These are phyloP conservation scores for Gonocerus acuteangulatus DNA, from an alignment of 2,888 invertebrate species.

Conservation along the genomic window DNA sequence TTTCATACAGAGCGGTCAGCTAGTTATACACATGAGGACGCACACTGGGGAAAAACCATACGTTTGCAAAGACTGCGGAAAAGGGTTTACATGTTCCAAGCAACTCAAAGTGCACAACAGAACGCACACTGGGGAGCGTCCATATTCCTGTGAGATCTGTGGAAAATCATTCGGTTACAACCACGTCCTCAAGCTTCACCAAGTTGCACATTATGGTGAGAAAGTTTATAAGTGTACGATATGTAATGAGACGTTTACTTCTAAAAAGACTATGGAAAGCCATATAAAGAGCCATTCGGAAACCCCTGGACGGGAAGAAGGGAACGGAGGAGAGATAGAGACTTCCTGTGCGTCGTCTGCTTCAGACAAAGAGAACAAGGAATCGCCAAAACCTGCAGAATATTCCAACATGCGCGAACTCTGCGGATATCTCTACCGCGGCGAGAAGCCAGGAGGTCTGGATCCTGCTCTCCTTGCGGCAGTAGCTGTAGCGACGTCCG, in stretches of 20 bases:
- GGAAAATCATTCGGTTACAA: constrained; percentile 86
- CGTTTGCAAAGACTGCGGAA: constrained; percentile 69
- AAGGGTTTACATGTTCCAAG: constrained; percentile 86
- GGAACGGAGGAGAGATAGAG: constrained; percentile 34
- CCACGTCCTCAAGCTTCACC: constrained; percentile 80
- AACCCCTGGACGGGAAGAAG: constrained; percentile 35
- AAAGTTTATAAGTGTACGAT: constrained; percentile 88
- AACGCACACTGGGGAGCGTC: constrained; percentile 85
- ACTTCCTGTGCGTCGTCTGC: constrained; percentile 40
- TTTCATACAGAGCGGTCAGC: constrained; percentile 82
- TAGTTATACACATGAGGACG: constrained; percentile 84
- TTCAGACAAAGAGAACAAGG: constrained; percentile 48
- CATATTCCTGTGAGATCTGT: constrained; percentile 85
- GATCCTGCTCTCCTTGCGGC: constrained; percentile 43
- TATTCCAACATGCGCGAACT: constrained; percentile 41
- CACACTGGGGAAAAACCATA: constrained; percentile 86
- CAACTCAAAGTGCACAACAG: constrained; percentile 85
- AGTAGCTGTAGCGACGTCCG: constrained; percentile 42
- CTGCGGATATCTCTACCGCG: constrained; percentile 44
- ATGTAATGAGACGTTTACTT: constrained; percentile 83
- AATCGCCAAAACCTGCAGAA: constrained; percentile 35
- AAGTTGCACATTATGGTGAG: constrained; percentile 83
- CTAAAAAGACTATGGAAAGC: constrained; percentile 82
- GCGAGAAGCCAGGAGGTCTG: constrained; percentile 38
- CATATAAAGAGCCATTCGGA: constrained; percentile 75